Base-by-base conservation (phyloP, 2,888 invertebrate species). In the Argynnis bischoffii region DNA sequence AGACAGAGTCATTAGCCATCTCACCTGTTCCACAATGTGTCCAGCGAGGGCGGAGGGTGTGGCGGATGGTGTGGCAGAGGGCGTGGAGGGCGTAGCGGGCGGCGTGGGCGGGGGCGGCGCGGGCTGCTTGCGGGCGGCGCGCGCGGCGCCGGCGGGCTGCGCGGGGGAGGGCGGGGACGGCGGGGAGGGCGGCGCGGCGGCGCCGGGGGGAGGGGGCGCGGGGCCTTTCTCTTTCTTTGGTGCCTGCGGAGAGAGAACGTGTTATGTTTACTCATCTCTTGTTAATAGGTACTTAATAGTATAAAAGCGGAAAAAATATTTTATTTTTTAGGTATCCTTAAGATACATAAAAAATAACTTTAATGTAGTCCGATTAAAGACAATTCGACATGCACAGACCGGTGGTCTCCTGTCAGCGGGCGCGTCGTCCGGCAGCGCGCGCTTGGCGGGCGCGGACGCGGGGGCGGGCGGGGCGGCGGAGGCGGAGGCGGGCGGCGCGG, bases 191-290 rank as follows among this genome's bases (percentile, higher is more conserved):
- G 50, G 76, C 56, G 70, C 79, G 76, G 55, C 76, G 69, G 75
- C 74, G 74, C 66, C 79, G 35, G 95, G 94, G 35, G 97, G 96
- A 67, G 94, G 94, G 14, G 96, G 97, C 55, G 96, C 97, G 69
- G 96, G 96, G 70, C 97, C 97, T 85, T 97, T 97, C 80, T 97
- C 96, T 83, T 96, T 96, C 87, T 96, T 96, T 71, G 95, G 94
- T 80, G 94, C 93, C 95, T 95, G 80, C 0, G 8, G 35, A 41
- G 26, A 35, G 13, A 11, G 5, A 18, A 53, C 14, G 41, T 8
- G 16, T 41, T 14, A 41, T 46, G 26, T 15, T 53, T 11, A 16
- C 8, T 18, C 18, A 41, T 14, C 1, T 11, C 8, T 56, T 15
- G 16, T 41, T 35, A 16, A 4, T n/a, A n/a, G n/a, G n/a, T n/a